phyloP scores from a whole-genome alignment of 2,888 invertebrate genomes.

The Spilarctia lutea region DNA sequence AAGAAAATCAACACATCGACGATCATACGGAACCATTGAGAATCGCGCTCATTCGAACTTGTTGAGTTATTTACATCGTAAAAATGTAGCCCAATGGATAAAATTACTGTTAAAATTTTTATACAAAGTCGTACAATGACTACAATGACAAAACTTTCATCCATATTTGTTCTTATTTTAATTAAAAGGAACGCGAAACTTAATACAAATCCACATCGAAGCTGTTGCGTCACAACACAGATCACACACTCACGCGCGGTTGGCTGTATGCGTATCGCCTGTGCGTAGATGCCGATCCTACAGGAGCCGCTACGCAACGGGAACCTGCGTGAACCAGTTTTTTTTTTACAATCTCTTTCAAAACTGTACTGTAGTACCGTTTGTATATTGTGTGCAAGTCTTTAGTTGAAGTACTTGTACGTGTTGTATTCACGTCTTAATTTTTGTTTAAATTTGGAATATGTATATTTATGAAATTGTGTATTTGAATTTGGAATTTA shows the following conservation, averaged over 20 bases:
- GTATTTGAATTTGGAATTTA: background rate
- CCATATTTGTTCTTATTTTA: background rate
- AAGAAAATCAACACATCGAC: too few species aligned
- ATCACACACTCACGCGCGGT: constrained; percentile 6
- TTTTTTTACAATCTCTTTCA: constrained; percentile 44
- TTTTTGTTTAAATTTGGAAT: constrained; percentile 27
- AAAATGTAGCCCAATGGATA: background rate
- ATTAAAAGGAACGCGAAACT: background rate
- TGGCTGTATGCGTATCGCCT: constrained; percentile 26
- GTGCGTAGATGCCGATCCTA: constrained; percentile 46
- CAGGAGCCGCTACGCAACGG: constrained; percentile 67
- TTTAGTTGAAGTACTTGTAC: constrained; percentile 24
- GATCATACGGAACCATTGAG: background rate
- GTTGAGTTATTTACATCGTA: background rate
- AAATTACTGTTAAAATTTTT: background rate
- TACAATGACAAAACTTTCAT: background rate
- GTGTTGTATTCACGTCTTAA: constrained; percentile 20
- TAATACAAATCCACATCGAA: constrained; percentile 26
- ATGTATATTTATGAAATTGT: background rate
- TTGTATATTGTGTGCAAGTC: constrained; percentile 14
- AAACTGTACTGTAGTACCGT: constrained; percentile 40
- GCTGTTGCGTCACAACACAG: constrained; percentile 31
- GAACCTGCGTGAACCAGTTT: constrained; percentile 68
- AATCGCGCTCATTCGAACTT: background rate
- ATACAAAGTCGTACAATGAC: background rate